Evolutionary conservation across 1,140 invertebrate species (phyloP).

Genomic region (Papilio xuthus): DNA sequence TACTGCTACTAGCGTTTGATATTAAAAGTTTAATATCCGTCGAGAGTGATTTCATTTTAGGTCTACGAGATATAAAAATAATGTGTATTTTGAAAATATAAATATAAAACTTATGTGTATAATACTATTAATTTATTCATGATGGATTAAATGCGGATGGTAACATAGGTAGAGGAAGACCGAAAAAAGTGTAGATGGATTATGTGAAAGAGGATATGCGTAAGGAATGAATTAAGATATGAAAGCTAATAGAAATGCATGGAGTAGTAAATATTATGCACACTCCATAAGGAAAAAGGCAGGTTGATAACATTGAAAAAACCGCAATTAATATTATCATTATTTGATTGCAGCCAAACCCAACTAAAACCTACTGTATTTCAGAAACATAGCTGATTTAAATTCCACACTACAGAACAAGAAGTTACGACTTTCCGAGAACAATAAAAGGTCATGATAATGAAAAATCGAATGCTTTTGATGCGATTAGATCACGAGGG

Average conservation of each 20-base stretch:
- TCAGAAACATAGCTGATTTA: background rate
- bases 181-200: no score
- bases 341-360: background rate
- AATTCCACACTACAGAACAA: background rate
- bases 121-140: no score
- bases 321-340: background rate
- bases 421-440: slow-evolving; percentile 6
- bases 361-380: background rate
- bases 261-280: no score
- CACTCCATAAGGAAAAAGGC: no score
- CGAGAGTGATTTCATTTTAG: background rate
- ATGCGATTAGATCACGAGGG: slow-evolving; percentile 24
- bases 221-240: no score
- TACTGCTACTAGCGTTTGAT: background rate
- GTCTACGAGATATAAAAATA: background rate
- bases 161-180: no score
- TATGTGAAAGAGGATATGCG: no score
- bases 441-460: slow-evolving; percentile 25
- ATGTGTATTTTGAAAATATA: background rate
- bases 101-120: no score
- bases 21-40: background rate
- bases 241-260: no score
- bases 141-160: no score
- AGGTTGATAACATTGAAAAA: no score
- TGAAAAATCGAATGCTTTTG: slow-evolving; percentile 34